phyloP scores from a whole-genome alignment of 2,113 vertebrate species.

The Lepus europaeus region DNA sequence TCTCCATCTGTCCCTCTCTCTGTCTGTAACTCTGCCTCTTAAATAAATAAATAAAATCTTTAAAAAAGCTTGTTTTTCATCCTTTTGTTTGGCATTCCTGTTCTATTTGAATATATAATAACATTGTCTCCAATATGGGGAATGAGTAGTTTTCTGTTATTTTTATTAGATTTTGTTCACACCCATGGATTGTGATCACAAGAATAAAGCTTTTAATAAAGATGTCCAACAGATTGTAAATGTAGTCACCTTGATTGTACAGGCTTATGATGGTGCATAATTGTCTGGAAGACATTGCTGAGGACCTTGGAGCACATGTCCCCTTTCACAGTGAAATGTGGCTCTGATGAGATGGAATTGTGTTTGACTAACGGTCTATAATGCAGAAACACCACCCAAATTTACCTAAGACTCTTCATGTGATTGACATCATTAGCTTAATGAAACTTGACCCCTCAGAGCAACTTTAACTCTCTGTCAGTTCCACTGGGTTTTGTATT shows the following conservation, averaged over 20 bases:
- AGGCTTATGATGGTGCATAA: background rate
- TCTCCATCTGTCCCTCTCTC: too few species aligned
- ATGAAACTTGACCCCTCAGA: constrained; percentile 56
- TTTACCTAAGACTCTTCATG: background rate
- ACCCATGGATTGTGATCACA: background rate
- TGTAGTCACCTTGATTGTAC: background rate
- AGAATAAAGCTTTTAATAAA: constrained; percentile 46
- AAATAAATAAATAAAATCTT: too few species aligned
- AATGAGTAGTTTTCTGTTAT: background rate
- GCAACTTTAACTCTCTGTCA: constrained; percentile 9
- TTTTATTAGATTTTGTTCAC: constrained; percentile 1
- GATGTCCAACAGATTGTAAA: background rate
- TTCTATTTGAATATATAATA: background rate
- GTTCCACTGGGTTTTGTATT: constrained; percentile 13
- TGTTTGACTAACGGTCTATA: background rate
- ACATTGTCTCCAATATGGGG: background rate
- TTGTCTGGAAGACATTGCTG: background rate
- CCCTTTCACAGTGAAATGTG: background rate
- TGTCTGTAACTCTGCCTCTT: too few species aligned
- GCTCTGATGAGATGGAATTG: background rate
- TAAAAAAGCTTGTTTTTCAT: too few species aligned
- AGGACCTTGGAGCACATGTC: background rate
- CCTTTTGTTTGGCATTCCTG: background rate
- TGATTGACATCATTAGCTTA: background rate
- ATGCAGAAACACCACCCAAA: background rate